phyloP scores from a whole-genome alignment of 2,797 vertebrate genomes.

The Eptatretus atami region DNA sequence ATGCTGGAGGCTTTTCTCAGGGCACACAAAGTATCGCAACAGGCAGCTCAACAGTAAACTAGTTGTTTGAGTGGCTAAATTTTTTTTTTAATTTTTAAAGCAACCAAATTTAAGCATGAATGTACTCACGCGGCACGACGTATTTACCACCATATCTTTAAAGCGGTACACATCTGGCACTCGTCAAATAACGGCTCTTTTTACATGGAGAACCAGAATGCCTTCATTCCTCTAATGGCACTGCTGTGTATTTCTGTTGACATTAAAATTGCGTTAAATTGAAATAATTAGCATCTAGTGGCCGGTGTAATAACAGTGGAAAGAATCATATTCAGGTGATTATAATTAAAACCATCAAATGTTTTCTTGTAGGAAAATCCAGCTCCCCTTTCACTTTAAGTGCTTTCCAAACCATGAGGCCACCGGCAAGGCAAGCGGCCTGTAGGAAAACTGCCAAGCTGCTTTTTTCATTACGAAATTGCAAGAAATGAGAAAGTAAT shows the following conservation, averaged over 20 bases:
- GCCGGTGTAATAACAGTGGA: constrained; percentile 5
- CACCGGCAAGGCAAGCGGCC: not conserved
- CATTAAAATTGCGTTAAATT: constrained; percentile 6
- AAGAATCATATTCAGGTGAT: constrained; percentile 5
- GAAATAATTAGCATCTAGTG: constrained; percentile 4
- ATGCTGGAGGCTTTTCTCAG: too few relatives aligned
- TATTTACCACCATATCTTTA: constrained; percentile 4
- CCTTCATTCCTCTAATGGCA: constrained; percentile 4
- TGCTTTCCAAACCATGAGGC: not conserved
- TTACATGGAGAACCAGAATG: constrained; percentile 4
- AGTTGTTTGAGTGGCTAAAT: too few relatives aligned
- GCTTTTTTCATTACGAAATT: constrained; percentile 4
- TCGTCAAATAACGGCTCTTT: not conserved
- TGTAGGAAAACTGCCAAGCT: not conserved
- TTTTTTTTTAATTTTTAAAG: not conserved
- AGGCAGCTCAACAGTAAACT: too few relatives aligned
- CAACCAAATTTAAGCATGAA: not conserved
- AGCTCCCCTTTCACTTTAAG: constrained; percentile 1
- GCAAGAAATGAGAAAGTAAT: constrained; percentile 5
- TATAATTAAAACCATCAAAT: constrained; percentile 5
- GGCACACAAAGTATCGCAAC: too few relatives aligned
- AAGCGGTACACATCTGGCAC: constrained; percentile 1
- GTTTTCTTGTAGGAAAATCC: not conserved
- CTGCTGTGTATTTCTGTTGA: constrained; percentile 4
- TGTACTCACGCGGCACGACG: not conserved